Base-by-base conservation (phyloP, 1,140 invertebrate genomes). In the Sweltsa coloradensis region DNA sequence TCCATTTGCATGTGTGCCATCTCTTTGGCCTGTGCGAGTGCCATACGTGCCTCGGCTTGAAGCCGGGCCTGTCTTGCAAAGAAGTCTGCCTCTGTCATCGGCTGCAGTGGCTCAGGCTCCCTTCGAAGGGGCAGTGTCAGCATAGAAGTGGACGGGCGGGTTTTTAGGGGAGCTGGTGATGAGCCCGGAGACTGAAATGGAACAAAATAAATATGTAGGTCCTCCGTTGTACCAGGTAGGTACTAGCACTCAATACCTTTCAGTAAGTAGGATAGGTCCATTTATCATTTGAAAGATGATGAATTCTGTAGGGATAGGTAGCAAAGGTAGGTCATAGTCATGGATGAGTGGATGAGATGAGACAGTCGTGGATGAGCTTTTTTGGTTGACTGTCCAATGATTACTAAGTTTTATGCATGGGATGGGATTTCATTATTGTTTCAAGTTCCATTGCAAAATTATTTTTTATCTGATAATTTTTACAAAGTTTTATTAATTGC, bases 1-100 rank as follows among this genome's bases (percentile, higher is more conserved):
- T 93, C 85, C 79, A 94, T 87, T 68, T 94, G 89, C 79, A 93
- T 85, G 47, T 85, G 78, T 3, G 89, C 89, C 80, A 92, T 87
- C 64, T 92, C 86, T 62, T 92, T 78, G 3, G 86, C 89, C 68
- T 94, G 89, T 7, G 88, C 83, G 22, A 95, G 67, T 0, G 91
- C 89, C 70, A 91, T 79, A 56, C 87, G 72, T 5, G 89, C 90
- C 61, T 95, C 89, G 29, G 85, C 84, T 65, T 94, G 90, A 31
- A 96, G 69, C 55, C 81, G 74, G 2, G 86, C 84, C 67, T 90
- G 85, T 42, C 79, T 72, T 7, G 78, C 75, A 59, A 86, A 84
- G 60, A 90, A 89, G 59, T 89, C 83, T 31, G 76, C 77, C 56
- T 83, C 70, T 36, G 67, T 62, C n/a, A 68, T 45, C 5, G 60